phyloP scores from a whole-genome alignment of 2,888 invertebrate genomes.

The Bhutanitis thaidina region DNA sequence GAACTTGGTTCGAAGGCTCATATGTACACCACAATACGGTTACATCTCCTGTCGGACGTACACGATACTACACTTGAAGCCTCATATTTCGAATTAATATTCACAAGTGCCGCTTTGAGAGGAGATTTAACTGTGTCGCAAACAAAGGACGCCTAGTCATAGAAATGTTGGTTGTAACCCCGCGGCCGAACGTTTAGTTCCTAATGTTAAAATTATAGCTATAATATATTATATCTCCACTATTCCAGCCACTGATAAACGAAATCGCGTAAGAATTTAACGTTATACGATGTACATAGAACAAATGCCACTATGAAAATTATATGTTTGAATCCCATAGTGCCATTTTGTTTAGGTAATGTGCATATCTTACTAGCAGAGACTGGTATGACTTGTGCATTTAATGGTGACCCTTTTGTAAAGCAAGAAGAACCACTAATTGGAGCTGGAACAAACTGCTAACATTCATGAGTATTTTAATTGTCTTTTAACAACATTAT shows the following conservation, averaged over 20 bases:
- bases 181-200: conserved; percentile 20
- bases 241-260: conserved; percentile 19
- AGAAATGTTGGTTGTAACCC: conserved; percentile 6
- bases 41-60: conserved; percentile 12
- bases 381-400: conserved; percentile 18
- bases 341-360: conserved; percentile 50
- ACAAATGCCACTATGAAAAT: conserved; percentile 63
- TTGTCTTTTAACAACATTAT: background rate
- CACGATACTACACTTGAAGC: conserved; percentile 10
- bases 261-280: conserved; percentile 22
- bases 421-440: background rate
- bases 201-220: conserved; percentile 14
- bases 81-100: conserved; percentile 6
- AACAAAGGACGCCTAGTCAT: conserved; percentile 15
- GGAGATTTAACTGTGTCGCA: conserved; percentile 2
- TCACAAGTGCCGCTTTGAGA: background rate
- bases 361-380: conserved; percentile 11
- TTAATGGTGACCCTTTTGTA: conserved; percentile 6
- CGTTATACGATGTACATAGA: conserved; percentile 30
- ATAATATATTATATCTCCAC: conserved; percentile 17
- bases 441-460: background rate
- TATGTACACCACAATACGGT: conserved; percentile 15
- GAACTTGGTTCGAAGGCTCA: conserved; percentile 1
- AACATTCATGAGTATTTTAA: background rate
- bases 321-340: conserved; percentile 73